Conservation (phyloP, 37 sponge, comb jelly and placozoan species). For the Beroe forskalii region DNA sequence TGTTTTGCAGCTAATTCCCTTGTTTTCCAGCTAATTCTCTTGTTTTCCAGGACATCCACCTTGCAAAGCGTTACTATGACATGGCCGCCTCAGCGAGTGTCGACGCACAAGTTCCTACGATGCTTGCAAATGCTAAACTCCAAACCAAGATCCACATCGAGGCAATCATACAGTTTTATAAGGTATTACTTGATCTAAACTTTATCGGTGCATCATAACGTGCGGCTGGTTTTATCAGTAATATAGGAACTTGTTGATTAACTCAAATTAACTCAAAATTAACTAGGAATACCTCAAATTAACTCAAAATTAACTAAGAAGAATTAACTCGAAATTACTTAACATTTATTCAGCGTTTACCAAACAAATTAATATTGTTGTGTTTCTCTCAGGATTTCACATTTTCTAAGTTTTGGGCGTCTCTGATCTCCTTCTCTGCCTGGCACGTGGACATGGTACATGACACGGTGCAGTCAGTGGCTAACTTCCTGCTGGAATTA, state of each 20-base stretch:
- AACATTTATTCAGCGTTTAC: too few species aligned
- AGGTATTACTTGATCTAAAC: background rate
- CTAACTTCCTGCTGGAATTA: background rate
- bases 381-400: conserved; percentile 35
- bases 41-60: conserved; percentile 94
- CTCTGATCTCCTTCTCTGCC: background rate
- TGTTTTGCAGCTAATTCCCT: too few species aligned
- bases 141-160: conserved; percentile 58
- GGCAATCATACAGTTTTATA: background rate
- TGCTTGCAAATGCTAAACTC: conserved; percentile 83
- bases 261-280: too few species aligned
- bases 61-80: conserved; percentile 97
- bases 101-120: conserved; percentile 85
- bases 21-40: too few species aligned
- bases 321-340: too few species aligned
- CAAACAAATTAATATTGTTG: too few species aligned
- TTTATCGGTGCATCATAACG: too few species aligned
- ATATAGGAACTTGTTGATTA: too few species aligned
- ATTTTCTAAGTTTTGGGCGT: background rate
- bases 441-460: background rate
- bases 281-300: background rate
- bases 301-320: too few species aligned
- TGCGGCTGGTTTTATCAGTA: too few species aligned
- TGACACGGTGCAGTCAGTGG: background rate
- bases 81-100: conserved; percentile 79